Evolutionary conservation across 2,888 invertebrate genomes (phyloP).

Genomic region (Pollenia griseotomentosa): DNA sequence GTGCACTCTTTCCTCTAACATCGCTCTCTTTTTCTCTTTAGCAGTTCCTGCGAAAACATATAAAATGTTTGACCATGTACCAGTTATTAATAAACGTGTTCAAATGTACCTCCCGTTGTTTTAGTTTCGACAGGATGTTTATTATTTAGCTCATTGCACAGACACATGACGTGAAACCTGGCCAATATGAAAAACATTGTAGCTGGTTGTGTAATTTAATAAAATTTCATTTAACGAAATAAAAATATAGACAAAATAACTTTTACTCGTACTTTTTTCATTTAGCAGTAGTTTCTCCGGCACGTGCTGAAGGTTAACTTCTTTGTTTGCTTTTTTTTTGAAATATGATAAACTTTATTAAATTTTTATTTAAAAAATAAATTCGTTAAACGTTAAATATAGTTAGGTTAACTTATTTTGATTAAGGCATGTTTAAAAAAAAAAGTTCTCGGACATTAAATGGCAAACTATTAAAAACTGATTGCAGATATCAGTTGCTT

Average conservation of each 20-base stretch:
- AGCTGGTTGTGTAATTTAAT: conserved; percentile 5
- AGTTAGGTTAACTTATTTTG: too few relatives aligned
- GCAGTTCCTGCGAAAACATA: background rate
- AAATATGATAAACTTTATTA: conserved; percentile 7
- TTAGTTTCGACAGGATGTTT: background rate
- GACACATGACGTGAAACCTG: background rate
- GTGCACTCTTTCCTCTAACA: too few relatives aligned
- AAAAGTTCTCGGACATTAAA: too few relatives aligned
- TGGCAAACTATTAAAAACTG: too few relatives aligned
- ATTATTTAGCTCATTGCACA: background rate
- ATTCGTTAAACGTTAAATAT: background rate
- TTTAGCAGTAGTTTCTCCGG: background rate
- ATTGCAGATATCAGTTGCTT: too few relatives aligned
- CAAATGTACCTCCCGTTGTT: background rate
- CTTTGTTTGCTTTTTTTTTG: background rate
- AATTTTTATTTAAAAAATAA: background rate
- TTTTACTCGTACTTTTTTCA: background rate
- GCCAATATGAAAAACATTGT: background rate
- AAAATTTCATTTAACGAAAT: background rate
- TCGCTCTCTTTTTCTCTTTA: too few relatives aligned
- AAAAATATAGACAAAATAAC: background rate
- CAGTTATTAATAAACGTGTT: background rate
- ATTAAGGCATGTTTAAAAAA: too few relatives aligned
- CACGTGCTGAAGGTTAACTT: background rate
- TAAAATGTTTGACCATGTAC: background rate